Percentiles rank a stretch among this genome's conserved stretches.
These are phyloP conservation scores for Noctua pronuba DNA, from an alignment of 2,888 invertebrate genomes.

Conservation along the genomic window DNA sequence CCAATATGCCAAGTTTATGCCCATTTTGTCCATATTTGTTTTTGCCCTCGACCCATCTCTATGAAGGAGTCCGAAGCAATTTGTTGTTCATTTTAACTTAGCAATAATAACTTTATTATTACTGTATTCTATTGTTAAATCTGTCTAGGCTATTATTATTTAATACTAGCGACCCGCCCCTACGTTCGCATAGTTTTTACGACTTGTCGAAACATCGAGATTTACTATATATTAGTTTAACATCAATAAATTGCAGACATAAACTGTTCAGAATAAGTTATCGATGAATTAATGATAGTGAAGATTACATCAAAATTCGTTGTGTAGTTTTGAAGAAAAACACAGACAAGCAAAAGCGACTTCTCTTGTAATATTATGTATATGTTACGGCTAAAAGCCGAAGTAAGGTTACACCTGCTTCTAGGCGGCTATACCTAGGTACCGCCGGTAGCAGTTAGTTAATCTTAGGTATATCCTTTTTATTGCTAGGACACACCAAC, in stretches of 20 bases:
- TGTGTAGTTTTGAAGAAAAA: not conserved
- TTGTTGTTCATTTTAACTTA: constrained; percentile 51
- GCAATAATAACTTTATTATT: constrained; percentile 34
- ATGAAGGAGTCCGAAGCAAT: constrained; percentile 37
- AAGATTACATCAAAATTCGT: not conserved
- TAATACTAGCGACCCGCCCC: not conserved
- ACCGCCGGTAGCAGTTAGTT: too few species aligned
- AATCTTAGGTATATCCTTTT: too few species aligned
- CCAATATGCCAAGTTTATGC: too few species aligned
- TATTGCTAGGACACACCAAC: too few species aligned
- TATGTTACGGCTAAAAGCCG: too few species aligned
- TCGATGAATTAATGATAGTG: not conserved
- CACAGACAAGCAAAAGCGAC: not conserved
- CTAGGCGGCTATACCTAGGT: too few species aligned
- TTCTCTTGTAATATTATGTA: not conserved
- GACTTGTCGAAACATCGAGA: not conserved
- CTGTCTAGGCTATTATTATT: not conserved
- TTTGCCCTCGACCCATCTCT: too few species aligned
- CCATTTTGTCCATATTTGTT: too few species aligned
- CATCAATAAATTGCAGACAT: not conserved
- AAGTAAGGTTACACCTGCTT: too few species aligned
- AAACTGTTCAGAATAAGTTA: not conserved
- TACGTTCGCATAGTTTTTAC: not conserved
- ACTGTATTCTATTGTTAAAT: not conserved
- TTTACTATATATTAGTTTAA: not conserved